Evolutionary conservation across 1,140 invertebrate genomes (phyloP).

Genomic region (Bombus terrestris): DNA sequence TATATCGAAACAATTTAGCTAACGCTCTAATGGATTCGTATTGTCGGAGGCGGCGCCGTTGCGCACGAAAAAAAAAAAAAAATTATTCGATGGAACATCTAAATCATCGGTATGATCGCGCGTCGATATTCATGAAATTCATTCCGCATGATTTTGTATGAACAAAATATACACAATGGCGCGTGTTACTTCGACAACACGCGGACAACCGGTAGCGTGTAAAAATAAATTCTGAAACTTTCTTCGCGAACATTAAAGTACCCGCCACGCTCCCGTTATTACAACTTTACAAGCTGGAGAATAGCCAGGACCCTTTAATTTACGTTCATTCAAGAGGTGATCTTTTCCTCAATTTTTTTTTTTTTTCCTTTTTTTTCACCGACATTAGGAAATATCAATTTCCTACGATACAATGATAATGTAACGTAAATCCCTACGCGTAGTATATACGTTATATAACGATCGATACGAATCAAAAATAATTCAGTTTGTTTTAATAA

Average conservation of each 20-base stretch:
- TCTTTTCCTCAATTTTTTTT: neutral
- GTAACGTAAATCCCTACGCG: neutral
- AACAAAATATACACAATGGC: constrained; percentile 12
- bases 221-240: constrained; percentile 44
- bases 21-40: constrained; percentile 37
- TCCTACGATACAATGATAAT: too few relatives aligned
- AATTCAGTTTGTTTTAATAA: neutral
- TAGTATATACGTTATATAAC: constrained; percentile 30
- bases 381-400: neutral
- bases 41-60: neutral
- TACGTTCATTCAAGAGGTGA: constrained; percentile 67
- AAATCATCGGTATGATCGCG: constrained; percentile 31
- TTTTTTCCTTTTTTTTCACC: neutral
- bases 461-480: constrained; percentile 8
- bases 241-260: constrained; percentile 36
- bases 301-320: constrained; percentile 73
- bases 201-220: constrained; percentile 7
- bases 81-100: constrained; percentile 28
- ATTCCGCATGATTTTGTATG: constrained; percentile 13
- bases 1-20: constrained; percentile 42
- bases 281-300: constrained; percentile 75
- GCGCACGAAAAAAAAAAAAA: neutral
- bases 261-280: constrained; percentile 63
- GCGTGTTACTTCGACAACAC: neutral
- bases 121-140: constrained; percentile 10